Percentiles rank a stretch among this genome's conserved stretches.
Conservation (phyloP, 1,140 invertebrate genomes). For the Panagrolaimus sp. region DNA sequence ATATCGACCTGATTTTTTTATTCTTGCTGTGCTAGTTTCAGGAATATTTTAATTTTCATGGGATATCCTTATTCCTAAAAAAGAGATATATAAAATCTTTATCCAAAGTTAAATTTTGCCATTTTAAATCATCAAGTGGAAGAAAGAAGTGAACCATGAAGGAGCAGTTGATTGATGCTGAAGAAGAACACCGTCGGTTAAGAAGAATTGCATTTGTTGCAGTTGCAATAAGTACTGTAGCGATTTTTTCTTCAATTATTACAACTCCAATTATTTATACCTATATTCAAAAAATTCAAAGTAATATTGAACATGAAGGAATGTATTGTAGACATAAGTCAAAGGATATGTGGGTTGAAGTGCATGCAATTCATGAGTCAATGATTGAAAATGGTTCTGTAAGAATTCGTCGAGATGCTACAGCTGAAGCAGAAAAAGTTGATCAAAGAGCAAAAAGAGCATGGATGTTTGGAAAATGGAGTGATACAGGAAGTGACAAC, state of each 20-base stretch:
- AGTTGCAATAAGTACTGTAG: neutral
- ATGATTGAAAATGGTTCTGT: neutral
- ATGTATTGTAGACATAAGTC: neutral
- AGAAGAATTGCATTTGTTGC: constrained; percentile 4
- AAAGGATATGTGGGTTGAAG: constrained; percentile 4
- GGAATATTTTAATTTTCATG: too few relatives aligned
- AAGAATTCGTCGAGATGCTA: neutral
- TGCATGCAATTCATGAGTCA: neutral
- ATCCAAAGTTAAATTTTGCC: too few relatives aligned
- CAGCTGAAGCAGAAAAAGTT: neutral
- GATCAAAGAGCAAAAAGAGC: neutral
- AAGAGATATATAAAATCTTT: too few relatives aligned
- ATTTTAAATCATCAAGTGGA: too few relatives aligned
- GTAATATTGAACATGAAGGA: neutral
- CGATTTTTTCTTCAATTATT: neutral
- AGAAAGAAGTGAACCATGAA: neutral
- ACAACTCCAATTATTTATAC: neutral
- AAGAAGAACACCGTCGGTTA: neutral
- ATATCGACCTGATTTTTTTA: too few relatives aligned
- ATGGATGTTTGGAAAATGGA: constrained; percentile 11
- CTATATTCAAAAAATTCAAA: neutral
- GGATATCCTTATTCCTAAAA: too few relatives aligned
- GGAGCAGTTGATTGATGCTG: neutral
- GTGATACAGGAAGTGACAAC: neutral
- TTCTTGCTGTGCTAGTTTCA: too few relatives aligned